phyloP scores from a whole-genome alignment of 2,888 invertebrate genomes.

The Apamea monoglypha region DNA sequence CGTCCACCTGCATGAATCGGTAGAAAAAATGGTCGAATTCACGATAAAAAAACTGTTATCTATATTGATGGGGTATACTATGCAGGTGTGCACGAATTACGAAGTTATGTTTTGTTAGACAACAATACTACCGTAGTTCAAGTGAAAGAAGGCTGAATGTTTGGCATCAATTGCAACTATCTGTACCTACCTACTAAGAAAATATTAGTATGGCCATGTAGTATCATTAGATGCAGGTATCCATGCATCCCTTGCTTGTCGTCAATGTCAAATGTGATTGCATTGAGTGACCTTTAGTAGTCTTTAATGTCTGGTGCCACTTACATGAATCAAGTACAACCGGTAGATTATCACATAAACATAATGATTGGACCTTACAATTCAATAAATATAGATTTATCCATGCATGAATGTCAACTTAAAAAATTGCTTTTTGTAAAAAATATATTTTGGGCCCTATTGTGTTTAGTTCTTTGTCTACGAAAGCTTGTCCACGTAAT shows the following conservation, averaged over 20 bases:
- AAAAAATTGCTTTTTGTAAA: background rate
- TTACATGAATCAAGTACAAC: conserved; percentile 42
- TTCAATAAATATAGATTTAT: conserved; percentile 6
- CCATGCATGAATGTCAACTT: background rate
- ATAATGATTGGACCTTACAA: background rate
- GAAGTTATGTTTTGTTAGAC: background rate
- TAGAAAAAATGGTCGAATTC: conserved; percentile 19
- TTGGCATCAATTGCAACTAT: background rate
- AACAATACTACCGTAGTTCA: too few relatives aligned
- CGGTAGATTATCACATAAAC: conserved; percentile 32
- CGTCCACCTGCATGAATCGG: conserved; percentile 5
- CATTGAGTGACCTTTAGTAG: conserved; percentile 45
- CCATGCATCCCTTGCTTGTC: conserved; percentile 23
- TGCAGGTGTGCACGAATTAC: background rate
- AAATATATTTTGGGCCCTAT: background rate
- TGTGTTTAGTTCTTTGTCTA: too few relatives aligned
- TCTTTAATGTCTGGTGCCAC: conserved; percentile 16
- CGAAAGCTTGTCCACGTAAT: background rate
- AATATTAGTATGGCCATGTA: conserved; percentile 1
- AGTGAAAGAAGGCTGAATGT: background rate
- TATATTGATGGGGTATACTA: background rate
- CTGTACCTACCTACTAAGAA: background rate
- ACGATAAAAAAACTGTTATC: background rate
- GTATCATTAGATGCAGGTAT: conserved; percentile 1
- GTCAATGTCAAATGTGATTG: conserved; percentile 45